Percentiles rank a stretch among this genome's conserved stretches.
phyloP scores from a whole-genome alignment of 1,140 invertebrate species.

The Lethrus apterus region DNA sequence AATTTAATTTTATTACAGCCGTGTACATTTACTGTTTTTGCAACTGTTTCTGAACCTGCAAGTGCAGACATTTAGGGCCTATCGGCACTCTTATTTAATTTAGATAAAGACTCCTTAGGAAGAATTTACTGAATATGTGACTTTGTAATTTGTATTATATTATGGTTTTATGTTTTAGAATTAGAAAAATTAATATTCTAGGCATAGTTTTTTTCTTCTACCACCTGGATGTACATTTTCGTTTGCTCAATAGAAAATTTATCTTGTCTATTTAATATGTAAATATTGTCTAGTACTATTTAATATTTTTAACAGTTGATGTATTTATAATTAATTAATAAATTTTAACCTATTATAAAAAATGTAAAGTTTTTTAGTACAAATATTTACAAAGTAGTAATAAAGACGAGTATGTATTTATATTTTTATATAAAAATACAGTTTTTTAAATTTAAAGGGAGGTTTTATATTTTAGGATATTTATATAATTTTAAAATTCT shows the following conservation, averaged over 20 bases:
- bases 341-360: no score
- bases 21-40: constrained; percentile 24
- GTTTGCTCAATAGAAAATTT: constrained; percentile 23
- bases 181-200: constrained; percentile 32
- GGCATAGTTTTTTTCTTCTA: constrained; percentile 26
- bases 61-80: constrained; percentile 16
- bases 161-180: constrained; percentile 38
- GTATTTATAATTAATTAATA: no score
- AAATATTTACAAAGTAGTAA: no score
- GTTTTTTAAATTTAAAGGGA: no score
- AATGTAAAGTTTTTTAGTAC: no score
- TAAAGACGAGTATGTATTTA: no score
- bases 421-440: no score
- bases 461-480: no score
- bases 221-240: constrained; percentile 32
- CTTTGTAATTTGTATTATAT: constrained; percentile 36
- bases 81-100: constrained; percentile 29
- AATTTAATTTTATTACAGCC: constrained; percentile 28
- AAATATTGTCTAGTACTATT: constrained; percentile 6
- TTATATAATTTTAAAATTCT: no score
- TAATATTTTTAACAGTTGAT: neutral
- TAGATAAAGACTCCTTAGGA: constrained; percentile 32
- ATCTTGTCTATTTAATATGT: no score
- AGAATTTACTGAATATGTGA: constrained; percentile 31
- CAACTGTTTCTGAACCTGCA: constrained; percentile 1